phyloP scores from a whole-genome alignment of 2,888 invertebrate species.

The Tinea trinotella region DNA sequence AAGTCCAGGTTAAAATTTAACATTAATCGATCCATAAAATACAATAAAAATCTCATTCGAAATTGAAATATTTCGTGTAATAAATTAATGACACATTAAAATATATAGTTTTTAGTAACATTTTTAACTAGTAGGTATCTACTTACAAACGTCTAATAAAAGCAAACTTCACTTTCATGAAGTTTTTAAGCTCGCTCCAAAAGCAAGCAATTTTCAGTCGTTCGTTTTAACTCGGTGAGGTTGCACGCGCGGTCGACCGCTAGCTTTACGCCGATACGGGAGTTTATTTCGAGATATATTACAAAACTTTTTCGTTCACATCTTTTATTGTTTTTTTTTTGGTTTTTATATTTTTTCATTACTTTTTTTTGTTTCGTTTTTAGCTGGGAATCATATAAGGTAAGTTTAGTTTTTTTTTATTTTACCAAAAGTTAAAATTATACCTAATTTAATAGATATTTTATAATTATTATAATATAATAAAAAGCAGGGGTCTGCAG shows the following conservation, averaged over 20 bases:
- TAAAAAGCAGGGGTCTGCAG: too few relatives aligned
- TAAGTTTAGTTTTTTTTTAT: neutral
- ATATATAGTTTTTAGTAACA: too few relatives aligned
- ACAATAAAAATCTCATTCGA: too few relatives aligned
- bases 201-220: neutral
- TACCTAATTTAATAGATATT: too few relatives aligned
- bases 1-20: too few relatives aligned
- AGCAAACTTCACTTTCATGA: neutral
- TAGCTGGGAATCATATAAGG: neutral
- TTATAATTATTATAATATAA: too few relatives aligned
- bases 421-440: too few relatives aligned
- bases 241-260: neutral
- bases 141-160: too few relatives aligned
- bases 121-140: too few relatives aligned
- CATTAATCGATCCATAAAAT: too few relatives aligned
- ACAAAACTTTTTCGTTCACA: neutral
- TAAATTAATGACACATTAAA: too few relatives aligned
- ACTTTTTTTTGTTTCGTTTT: conserved; percentile 7
- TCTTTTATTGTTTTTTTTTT: neutral
- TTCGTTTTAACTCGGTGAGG: neutral
- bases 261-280: neutral
- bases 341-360: conserved; percentile 10
- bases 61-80: too few relatives aligned
- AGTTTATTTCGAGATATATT: conserved; percentile 5
- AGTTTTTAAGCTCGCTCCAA: neutral